Conservation (phyloP, 2,888 invertebrate genomes). For the Heliconius erato region DNA sequence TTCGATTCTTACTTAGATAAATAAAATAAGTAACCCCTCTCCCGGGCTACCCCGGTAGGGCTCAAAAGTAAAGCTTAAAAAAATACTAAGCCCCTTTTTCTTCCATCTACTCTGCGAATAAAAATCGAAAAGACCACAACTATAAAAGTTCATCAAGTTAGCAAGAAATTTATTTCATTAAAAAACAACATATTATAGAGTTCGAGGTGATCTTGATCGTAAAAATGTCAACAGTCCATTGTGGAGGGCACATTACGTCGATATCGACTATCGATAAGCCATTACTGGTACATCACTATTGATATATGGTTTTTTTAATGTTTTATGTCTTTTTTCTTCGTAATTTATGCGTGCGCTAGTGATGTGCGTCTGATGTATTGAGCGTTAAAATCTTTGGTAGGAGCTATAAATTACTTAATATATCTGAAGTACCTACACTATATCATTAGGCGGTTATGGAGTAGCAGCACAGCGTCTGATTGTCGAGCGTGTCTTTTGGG, state of each 20-base stretch:
- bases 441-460: no score
- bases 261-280: slow-evolving; percentile 64
- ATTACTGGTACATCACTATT: slow-evolving; percentile 59
- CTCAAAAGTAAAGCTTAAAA: no score
- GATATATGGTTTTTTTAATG: slow-evolving; percentile 53
- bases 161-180: slow-evolving; percentile 52
- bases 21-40: background rate
- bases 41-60: no score
- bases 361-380: slow-evolving; percentile 17
- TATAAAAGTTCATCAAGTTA: background rate
- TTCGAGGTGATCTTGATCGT: slow-evolving; percentile 54
- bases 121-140: no score
- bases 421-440: no score
- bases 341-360: slow-evolving; percentile 37
- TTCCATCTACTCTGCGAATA: no score
- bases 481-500: no score
- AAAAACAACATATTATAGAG: slow-evolving; percentile 50
- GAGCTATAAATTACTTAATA: background rate
- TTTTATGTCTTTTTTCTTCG: slow-evolving; percentile 40
- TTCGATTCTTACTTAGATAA: background rate
- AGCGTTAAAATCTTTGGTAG: background rate
- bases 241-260: slow-evolving; percentile 55
- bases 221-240: slow-evolving; percentile 62
- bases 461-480: no score
- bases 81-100: no score